These are phyloP conservation scores for Phrynosoma platyrhinos DNA, from an alignment of 2,113 vertebrate genomes.

Conservation along the genomic window DNA sequence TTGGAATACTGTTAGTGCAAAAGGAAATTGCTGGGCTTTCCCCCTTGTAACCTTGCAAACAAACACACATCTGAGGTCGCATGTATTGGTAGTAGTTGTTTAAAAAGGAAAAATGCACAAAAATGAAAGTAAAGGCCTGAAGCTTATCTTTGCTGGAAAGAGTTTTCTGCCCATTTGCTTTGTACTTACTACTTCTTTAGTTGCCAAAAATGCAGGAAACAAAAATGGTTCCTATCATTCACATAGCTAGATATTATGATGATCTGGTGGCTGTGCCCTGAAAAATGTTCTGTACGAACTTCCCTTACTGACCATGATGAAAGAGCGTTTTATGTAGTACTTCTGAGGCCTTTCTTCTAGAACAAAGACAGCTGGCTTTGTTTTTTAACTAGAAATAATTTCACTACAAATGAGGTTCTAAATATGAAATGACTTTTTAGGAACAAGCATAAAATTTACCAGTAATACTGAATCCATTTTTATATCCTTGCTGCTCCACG, in stretches of 20 bases:
- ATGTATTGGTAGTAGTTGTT: background rate
- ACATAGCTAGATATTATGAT: too few species aligned
- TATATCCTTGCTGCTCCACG: conserved; percentile 90
- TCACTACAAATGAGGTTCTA: background rate
- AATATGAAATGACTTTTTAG: background rate
- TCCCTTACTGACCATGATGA: background rate
- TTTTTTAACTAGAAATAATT: background rate
- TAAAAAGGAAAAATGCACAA: conserved; percentile 9
- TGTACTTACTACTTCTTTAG: background rate
- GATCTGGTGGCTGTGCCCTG: background rate
- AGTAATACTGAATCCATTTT: conserved; percentile 93
- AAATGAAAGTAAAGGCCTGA: background rate
- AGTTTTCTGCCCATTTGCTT: background rate
- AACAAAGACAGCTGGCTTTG: background rate
- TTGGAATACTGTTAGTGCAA: background rate
- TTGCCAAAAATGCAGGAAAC: background rate
- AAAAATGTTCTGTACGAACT: background rate
- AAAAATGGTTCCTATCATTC: background rate
- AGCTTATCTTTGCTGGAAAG: background rate
- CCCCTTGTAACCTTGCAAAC: too few species aligned
- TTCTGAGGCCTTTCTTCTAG: background rate
- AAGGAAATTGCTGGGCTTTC: too few species aligned
- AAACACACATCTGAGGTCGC: background rate
- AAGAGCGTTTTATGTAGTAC: too few species aligned
- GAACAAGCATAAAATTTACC: conserved; percentile 77